Percentiles rank a stretch among this genome's conserved stretches.
Conservation (phyloP, 2,797 vertebrate genomes). For the Thaleichthys pacificus region DNA sequence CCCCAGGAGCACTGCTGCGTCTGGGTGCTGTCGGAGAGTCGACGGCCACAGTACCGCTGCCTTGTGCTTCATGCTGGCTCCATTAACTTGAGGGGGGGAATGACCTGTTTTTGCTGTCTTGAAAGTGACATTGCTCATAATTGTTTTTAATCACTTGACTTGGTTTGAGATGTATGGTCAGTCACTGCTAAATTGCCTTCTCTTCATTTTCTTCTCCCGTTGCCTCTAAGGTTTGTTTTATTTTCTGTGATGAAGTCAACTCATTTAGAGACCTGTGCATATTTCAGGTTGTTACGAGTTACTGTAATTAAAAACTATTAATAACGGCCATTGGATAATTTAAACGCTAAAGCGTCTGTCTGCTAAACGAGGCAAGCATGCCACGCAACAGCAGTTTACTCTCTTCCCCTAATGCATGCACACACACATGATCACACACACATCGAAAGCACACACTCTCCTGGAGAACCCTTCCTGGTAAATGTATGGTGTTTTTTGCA, state of each 20-base stretch:
- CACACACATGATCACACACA: neutral
- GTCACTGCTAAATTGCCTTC: slow-evolving; percentile 11
- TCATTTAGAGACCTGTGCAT: slow-evolving; percentile 49
- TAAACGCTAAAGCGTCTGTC: slow-evolving; percentile 70
- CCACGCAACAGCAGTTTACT: slow-evolving; percentile 52
- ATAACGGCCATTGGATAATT: slow-evolving; percentile 66
- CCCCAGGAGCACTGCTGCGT: too few relatives aligned
- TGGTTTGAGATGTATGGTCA: slow-evolving; percentile 13
- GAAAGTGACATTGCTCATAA: neutral
- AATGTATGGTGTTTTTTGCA: too few relatives aligned
- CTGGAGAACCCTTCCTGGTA: too few relatives aligned
- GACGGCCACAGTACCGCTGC: too few relatives aligned
- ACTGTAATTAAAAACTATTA: slow-evolving; percentile 74
- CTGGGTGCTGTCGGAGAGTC: too few relatives aligned
- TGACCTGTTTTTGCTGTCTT: too few relatives aligned
- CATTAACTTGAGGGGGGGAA: too few relatives aligned
- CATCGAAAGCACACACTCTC: too few relatives aligned
- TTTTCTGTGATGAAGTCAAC: slow-evolving; percentile 47
- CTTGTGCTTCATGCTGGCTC: too few relatives aligned
- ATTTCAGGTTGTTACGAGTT: slow-evolving; percentile 63
- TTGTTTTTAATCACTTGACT: neutral
- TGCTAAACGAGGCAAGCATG: slow-evolving; percentile 62
- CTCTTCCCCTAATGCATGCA: neutral
- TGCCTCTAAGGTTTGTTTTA: slow-evolving; percentile 11
- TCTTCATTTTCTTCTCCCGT: neutral